Conservation (phyloP, 2,113 vertebrate species). For the Corvus moneduloides region DNA sequence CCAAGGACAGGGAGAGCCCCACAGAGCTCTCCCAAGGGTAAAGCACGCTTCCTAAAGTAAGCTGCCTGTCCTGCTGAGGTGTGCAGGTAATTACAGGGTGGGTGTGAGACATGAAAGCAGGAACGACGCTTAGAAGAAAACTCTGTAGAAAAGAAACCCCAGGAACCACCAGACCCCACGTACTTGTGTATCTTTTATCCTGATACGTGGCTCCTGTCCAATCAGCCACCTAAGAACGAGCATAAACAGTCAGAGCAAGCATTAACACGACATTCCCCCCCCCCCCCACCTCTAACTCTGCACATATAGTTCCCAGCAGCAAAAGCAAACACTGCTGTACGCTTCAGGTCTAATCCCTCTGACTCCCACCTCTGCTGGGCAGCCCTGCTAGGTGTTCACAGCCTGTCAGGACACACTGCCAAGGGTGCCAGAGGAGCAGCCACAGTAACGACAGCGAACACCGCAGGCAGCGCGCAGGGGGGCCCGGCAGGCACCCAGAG, state of each 20-base stretch:
- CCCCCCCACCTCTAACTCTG: not conserved
- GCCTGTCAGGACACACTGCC: rapidly evolving
- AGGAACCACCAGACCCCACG: slow-evolving; percentile 32
- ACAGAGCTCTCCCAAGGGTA: not conserved
- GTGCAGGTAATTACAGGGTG: not conserved
- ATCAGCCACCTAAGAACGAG: slow-evolving; percentile 87
- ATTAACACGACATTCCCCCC: not conserved
- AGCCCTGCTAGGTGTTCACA: not conserved
- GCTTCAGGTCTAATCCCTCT: not conserved
- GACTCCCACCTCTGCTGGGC: not conserved
- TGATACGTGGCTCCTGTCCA: slow-evolving; percentile 99
- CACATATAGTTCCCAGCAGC: rapidly evolving
- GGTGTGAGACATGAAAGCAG: not conserved
- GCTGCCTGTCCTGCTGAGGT: not conserved
- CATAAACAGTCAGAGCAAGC: not conserved
- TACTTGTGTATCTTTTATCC: slow-evolving; percentile 98
- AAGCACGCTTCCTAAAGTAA: not conserved
- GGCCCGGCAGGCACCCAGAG: not conserved
- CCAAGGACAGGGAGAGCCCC: not conserved
- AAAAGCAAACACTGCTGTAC: rapidly evolving
- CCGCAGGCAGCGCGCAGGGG: rapidly evolving
- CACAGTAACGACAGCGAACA: rapidly evolving
- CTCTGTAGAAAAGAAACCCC: not conserved
- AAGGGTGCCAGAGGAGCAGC: not conserved
- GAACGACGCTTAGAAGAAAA: not conserved